Evolutionary conservation across 2,888 invertebrate genomes (phyloP), one percentile per base, ranked within the genome.

Genomic region (Dione vanillae): DNA sequence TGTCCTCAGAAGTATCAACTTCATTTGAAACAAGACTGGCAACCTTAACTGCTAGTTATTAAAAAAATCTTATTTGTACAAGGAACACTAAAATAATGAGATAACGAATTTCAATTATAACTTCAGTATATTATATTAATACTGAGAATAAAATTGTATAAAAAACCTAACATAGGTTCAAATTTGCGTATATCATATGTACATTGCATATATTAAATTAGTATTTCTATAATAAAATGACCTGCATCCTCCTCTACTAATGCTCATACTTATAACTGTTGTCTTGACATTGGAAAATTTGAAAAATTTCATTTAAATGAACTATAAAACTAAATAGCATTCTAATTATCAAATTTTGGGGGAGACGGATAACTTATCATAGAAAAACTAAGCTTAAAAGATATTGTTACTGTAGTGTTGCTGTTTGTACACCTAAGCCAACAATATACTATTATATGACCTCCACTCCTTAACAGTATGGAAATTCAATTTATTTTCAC

Each of bases 1-100:
- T 62, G 68, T 71, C 67, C 69, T 67, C 47, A 69, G 51, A 67
- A 69, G 51, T 65, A 20, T 75, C 37, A 65, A 47, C 43, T 71
- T 51, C 64, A 67, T 59, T 56, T 35, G 47, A 73, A 3, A 41
- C 58, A 70, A 54, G 49, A 70, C 52, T 68, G 51, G 51, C 16
- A 45, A 43, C 35, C 41, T 10, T 62, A 59, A 20, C 19, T 54
- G 51, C 9, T 41, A 12, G 5, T 58, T 43, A 62, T n/a, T 52
- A 64, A 64, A 59, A 65, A 0, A 16, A 43, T 37, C 65, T 62
- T 66, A 54, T 69, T 69, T 72, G 61, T 62, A 69, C 69, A 69
- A 12, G 37, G n/a, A 40, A 27, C 45, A 64, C 56, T 56, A 65
- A 70, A 49, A 16, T 51, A 70, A 56, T 65, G 65, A 65, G 58